Evolutionary conservation across 2,113 vertebrate genomes (phyloP), one percentile per base, ranked within the genome.

Genomic region (Pan troglodytes): DNA sequence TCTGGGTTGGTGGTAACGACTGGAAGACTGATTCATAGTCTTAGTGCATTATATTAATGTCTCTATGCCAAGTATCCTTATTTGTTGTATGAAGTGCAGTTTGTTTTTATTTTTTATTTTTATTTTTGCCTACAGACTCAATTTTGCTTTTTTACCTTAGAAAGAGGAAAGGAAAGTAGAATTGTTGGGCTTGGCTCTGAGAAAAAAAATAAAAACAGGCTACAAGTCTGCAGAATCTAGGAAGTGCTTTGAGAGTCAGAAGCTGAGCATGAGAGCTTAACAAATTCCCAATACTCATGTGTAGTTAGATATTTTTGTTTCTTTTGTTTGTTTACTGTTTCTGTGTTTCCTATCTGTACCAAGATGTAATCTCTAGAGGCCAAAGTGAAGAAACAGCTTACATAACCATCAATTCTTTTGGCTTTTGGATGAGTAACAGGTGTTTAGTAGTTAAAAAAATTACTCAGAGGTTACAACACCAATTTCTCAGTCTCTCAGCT

Each of bases 371-470:
- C 64, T 95, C 85, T 92, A 79, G 81, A 48, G 93, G 30, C 35
- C 84, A 45, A 94, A 90, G 61, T 48, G 55, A 95, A 95, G 88
- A 84, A 79, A 73, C 18, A 55, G 48, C 27, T 94, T 75, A 83
- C 7, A 55, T 22, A 73, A 52, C 25, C 73, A 45, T 67, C 68
- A 32, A 1, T 52, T 90, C 45, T 75, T 94, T 61, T 30, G 45
- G 70, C 27, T 32, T 92, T 82, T 52, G 48, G 30, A n/a, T 68
- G 57, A 70, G 68, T 55, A 35, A 76, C 79, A 93, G 81, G 50
- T 87, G 20, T 64, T 78, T 67, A 87, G 22, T 40, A 72, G 72
- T 50, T 94, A 35, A 78, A 81, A 64, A 57, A 50, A 93, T 93
- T 75, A 91, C 13, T 57, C 43, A 43, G 85, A 81, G n/a, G 40